Evolutionary conservation across 2,888 invertebrate species (phyloP).

Genomic region (Perithous albicinctus): DNA sequence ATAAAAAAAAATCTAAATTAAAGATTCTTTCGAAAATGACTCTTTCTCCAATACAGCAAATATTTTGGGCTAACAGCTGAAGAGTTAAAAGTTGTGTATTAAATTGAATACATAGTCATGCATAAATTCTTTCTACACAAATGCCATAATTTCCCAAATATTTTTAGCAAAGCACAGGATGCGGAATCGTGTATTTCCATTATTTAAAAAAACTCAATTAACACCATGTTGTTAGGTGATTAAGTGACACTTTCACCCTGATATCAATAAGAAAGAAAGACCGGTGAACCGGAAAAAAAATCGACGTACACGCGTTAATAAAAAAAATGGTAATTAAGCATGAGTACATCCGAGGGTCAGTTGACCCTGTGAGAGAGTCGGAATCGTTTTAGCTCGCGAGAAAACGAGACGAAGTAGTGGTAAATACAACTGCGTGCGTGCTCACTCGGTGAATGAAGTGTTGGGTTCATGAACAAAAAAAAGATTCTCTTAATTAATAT

Average conservation of each 20-base stretch:
- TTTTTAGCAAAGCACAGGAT: too few species aligned
- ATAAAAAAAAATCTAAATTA: too few species aligned
- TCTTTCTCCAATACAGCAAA: too few species aligned
- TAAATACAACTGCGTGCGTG: conserved; percentile 46
- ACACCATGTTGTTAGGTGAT: not conserved
- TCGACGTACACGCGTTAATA: not conserved
- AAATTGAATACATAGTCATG: too few species aligned
- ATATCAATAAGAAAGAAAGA: conserved; percentile 17
- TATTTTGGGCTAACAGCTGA: too few species aligned
- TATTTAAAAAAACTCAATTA: too few species aligned
- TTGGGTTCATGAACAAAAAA: conserved; percentile 44
- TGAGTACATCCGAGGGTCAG: not conserved
- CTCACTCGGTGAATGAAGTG: conserved; percentile 47
- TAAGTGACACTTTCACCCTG: not conserved
- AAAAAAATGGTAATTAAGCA: conserved; percentile 23
- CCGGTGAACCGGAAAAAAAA: conserved; percentile 24
- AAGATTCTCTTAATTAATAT: conserved; percentile 65
- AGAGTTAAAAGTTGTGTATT: too few species aligned
- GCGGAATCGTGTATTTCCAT: too few species aligned
- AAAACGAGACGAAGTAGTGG: conserved; percentile 4
- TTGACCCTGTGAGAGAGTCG: conserved; percentile 24
- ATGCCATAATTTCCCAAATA: too few species aligned
- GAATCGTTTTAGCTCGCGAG: conserved; percentile 8
- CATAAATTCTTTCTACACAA: too few species aligned
- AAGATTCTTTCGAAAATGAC: too few species aligned